Percentiles rank a stretch among this genome's conserved stretches.
phyloP scores from a whole-genome alignment of 2,888 invertebrate genomes.

The Oasisia sp. region DNA sequence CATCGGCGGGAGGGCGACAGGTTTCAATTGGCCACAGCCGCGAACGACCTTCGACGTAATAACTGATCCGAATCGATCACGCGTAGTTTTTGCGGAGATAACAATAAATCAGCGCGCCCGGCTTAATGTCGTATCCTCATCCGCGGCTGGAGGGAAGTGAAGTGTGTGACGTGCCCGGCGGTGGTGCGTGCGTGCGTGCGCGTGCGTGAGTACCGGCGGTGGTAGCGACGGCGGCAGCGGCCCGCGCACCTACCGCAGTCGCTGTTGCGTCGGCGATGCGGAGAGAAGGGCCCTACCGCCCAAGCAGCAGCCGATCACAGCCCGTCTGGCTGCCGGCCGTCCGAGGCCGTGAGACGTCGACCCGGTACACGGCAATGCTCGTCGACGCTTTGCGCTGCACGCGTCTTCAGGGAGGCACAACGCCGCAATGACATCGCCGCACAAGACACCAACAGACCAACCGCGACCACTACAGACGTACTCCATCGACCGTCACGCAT shows the following conservation, averaged over 20 bases:
- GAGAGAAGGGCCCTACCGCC: neutral
- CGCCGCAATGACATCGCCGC: neutral
- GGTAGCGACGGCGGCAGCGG: neutral
- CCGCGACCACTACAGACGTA: neutral
- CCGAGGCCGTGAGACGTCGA: neutral
- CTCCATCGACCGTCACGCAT: neutral
- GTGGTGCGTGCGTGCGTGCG: neutral
- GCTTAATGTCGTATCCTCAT: neutral
- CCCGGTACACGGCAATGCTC: neutral
- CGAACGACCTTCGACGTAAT: neutral
- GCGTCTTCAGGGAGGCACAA: neutral
- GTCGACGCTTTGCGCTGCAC: neutral
- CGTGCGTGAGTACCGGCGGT: neutral
- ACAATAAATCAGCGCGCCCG: neutral
- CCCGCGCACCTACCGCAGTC: neutral
- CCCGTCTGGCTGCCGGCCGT: neutral
- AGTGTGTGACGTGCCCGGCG: neutral
- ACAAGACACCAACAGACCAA: neutral
- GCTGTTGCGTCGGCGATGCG: constrained; percentile 10
- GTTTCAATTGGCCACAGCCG: neutral
- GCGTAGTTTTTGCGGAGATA: neutral
- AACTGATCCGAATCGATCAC: neutral
- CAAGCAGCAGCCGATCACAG: constrained; percentile 13
- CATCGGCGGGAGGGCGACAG: neutral
- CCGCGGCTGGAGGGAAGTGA: neutral